Conservation (phyloP, 2,888 invertebrate genomes). For the Eristalinus sepulchralis region DNA sequence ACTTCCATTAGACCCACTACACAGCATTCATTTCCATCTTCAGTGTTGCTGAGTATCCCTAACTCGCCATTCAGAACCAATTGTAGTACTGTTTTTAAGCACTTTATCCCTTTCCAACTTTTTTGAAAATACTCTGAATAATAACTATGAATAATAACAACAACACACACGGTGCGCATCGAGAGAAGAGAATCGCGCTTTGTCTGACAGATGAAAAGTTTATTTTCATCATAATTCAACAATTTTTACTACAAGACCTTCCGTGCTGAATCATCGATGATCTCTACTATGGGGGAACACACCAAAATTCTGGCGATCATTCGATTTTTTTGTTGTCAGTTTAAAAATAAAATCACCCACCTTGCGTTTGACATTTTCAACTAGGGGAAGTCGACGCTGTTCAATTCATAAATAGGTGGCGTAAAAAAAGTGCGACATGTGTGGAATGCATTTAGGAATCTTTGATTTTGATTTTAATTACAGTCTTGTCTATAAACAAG, state of each 20-base stretch:
- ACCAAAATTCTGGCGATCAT: background rate
- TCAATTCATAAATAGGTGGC: background rate
- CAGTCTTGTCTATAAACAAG: too few relatives aligned
- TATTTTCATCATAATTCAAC: slow-evolving; percentile 14
- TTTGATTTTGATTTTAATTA: background rate
- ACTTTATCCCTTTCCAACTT: too few relatives aligned
- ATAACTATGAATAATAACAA: background rate
- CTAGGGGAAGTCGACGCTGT: background rate
- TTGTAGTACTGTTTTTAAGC: too few relatives aligned
- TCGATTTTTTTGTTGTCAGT: background rate
- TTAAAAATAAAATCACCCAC: slow-evolving; percentile 18
- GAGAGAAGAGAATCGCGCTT: background rate
- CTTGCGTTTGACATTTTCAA: slow-evolving; percentile 18
- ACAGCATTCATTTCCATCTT: too few relatives aligned
- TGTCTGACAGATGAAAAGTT: background rate
- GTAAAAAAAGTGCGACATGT: background rate
- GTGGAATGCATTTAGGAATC: slow-evolving; percentile 2
- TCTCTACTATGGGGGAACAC: background rate
- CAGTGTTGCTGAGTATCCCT: too few relatives aligned
- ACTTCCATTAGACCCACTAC: too few relatives aligned
- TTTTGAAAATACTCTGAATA: too few relatives aligned
- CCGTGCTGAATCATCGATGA: slow-evolving; percentile 12
- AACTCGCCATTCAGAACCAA: too few relatives aligned
- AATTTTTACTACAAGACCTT: slow-evolving; percentile 5
- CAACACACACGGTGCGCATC: background rate